phyloP scores from a whole-genome alignment of 1,140 invertebrate species.

The Pogonomyrmex californicus region DNA sequence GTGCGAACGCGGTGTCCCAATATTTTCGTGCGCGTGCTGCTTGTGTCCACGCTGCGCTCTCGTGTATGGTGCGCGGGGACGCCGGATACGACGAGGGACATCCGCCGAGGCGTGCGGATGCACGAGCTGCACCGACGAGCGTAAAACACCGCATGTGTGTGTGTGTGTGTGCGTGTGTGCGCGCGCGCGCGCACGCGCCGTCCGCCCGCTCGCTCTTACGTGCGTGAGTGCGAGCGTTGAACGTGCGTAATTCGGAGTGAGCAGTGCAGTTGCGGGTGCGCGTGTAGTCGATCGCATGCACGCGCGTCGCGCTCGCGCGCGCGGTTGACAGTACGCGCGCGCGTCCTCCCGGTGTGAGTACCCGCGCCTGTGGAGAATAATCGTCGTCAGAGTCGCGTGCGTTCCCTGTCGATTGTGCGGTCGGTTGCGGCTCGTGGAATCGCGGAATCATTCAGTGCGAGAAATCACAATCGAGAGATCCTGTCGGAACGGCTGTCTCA shows the following conservation, averaged over 20 bases:
- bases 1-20: neutral
- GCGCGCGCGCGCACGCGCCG: neutral
- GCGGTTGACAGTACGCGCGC: constrained; percentile 51
- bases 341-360: constrained; percentile 43
- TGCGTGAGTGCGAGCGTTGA: constrained; percentile 17
- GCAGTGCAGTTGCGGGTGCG: constrained; percentile 40
- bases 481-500: neutral
- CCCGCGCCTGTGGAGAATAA: neutral
- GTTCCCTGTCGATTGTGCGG: constrained; percentile 40
- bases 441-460: constrained; percentile 8
- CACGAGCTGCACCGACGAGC: neutral
- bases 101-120: no score
- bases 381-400: constrained; percentile 52
- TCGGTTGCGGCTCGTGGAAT: neutral
- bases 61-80: neutral
- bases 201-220: neutral
- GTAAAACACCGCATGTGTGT: no score
- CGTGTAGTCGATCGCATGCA: constrained; percentile 50
- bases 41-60: neutral
- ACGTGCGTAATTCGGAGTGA: constrained; percentile 29
- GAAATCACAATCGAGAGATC: constrained; percentile 2
- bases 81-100: constrained; percentile 31
- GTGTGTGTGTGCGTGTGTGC: neutral
- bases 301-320: constrained; percentile 50
- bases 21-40: neutral